Evolutionary conservation across 2,797 vertebrate species (phyloP), one percentile per base, ranked within the genome.

Genomic region (Neosilurus hyrtlii): DNA sequence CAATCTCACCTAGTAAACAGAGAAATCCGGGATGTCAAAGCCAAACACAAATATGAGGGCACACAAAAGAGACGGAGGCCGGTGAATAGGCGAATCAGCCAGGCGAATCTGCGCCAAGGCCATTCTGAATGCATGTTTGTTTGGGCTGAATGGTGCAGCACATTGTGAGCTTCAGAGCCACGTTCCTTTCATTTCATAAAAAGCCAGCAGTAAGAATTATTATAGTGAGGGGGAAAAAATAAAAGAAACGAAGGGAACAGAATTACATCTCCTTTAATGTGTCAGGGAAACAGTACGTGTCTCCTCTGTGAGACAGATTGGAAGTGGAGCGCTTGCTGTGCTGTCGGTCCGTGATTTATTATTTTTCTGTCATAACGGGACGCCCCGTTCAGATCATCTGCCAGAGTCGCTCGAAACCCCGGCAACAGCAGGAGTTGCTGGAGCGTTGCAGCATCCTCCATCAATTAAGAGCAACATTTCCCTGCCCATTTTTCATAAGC

Each of bases 401-500:
- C 81, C 65, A 43, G 79, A 71, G 65, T 56, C 72, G 65, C 83
- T 81, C 74, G 79, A 78, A 87, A 89, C 88, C 84, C 91, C 82
- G 88, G 89, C 91, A 92, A 89, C 90, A 86, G 73, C 63, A 62
- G 67, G 82, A 88, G 91, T 93, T 94, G 92, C 92, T 77, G 79
- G 88, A 84, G 82, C 89, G 87, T 94, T 94, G 92, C 94, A 94
- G 88, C 93, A 94, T 92, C 90, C 89, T 84, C 87, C 73, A 86
- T 93, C 92, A 91, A 93, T 94, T 93, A 87, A 85, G 85, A 77
- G 87, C 86, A 86, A 78, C 80, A 84, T 79, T 62, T 86, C 35
- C 30, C 76, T 85, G 83, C 82, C 79, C 85, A 62, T 83, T 86
- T 85, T 85, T 84, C 72, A 86, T 84, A 88, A 85, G 71, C 82